A percentile compares a stretch with the other conserved stretches of the same genome.
Evolutionary conservation across 2,888 invertebrate species (phyloP).

Genomic region (Coecobrya sp.): DNA sequence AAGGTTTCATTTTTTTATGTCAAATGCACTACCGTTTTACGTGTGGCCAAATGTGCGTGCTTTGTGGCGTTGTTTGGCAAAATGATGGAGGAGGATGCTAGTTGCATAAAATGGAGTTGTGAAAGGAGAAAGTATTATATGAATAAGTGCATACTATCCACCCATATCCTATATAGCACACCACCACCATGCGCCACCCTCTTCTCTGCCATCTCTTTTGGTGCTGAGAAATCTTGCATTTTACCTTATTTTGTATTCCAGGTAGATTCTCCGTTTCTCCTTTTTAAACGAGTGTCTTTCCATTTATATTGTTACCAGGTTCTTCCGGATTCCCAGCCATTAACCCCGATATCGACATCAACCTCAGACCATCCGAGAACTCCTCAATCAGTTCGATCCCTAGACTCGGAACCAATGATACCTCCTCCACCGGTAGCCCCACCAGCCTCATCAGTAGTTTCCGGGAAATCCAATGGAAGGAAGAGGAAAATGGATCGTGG

Average conservation of each 20-base stretch:
- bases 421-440: constrained; percentile 89
- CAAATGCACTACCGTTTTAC: not conserved
- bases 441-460: constrained; percentile 85
- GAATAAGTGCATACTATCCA: not conserved
- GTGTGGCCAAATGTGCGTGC: constrained; percentile 36
- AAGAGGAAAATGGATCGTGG: constrained; percentile 87
- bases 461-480: constrained; percentile 78
- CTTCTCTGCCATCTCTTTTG: too few species aligned
- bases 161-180: too few species aligned
- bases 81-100: not conserved
- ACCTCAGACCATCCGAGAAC: constrained; percentile 85
- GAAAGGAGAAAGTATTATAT: not conserved
- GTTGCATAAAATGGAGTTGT: not conserved
- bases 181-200: too few species aligned
- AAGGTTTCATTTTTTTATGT: not conserved
- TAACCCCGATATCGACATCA: constrained; percentile 86
- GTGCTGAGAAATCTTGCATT: not conserved
- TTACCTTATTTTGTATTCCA: constrained; percentile 10
- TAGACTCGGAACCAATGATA: constrained; percentile 85
- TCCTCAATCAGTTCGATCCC: constrained; percentile 86
- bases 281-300: constrained; percentile 24
- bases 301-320: constrained; percentile 79
- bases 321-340: constrained; percentile 86
- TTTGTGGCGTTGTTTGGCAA: not conserved
- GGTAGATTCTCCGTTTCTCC: not conserved